Conservation (phyloP, 2,113 vertebrate genomes). For the Anarhynchus alexandrinus region DNA sequence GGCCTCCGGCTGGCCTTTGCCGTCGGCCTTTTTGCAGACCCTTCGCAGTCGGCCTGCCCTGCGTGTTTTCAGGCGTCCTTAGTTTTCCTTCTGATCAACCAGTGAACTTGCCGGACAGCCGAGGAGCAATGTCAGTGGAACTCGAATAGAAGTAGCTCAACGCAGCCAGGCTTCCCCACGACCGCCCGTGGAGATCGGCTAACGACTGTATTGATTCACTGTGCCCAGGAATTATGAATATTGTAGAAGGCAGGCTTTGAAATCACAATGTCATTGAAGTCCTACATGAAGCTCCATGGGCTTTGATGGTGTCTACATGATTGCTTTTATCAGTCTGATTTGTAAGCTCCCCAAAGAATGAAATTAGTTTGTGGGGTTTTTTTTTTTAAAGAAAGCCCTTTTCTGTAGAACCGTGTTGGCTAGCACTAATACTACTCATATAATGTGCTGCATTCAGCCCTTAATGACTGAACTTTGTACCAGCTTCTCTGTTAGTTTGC, state of each 20-base stretch:
- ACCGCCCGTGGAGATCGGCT: accelerated
- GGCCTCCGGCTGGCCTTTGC: background rate
- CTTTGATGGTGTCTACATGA: accelerated
- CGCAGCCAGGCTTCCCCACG: accelerated
- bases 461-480: background rate
- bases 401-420: background rate
- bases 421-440: no score
- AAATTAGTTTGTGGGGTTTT: background rate
- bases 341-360: background rate
- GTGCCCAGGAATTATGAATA: accelerated
- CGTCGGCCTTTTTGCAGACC: background rate
- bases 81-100: background rate
- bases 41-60: no score
- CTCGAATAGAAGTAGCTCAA: accelerated
- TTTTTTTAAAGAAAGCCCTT: background rate
- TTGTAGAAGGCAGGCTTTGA: background rate
- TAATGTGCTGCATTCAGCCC: background rate
- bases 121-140: background rate
- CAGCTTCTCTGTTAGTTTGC: background rate
- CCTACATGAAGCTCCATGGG: background rate
- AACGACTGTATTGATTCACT: background rate
- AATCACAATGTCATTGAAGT: background rate
- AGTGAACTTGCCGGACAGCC: background rate
- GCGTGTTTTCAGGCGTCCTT: accelerated
- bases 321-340: background rate